A percentile compares a stretch with the other conserved stretches of the same genome.
Conservation (phyloP, 2,888 invertebrate genomes). For the Pasiphila rectangulata region DNA sequence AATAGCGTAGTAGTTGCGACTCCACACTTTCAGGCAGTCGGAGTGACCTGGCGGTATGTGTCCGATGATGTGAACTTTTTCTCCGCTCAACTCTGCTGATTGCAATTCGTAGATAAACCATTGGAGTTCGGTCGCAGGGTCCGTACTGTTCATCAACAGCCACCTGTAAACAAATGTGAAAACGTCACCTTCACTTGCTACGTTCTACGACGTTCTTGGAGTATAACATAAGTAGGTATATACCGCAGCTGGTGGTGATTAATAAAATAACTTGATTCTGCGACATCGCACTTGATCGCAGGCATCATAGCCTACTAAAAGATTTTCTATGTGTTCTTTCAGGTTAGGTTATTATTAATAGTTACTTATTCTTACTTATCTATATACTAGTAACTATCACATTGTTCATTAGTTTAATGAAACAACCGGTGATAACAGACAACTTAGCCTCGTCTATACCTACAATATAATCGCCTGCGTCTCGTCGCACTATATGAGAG, state of each 20-base stretch:
- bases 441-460: no score
- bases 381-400: no score
- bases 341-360: no score
- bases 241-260: background rate
- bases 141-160: conserved; percentile 95
- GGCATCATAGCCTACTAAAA: no score
- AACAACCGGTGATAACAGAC: no score
- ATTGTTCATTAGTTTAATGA: no score
- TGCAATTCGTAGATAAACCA: conserved; percentile 98
- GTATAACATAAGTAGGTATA: conserved; percentile 4
- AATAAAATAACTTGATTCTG: background rate
- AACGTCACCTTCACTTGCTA: background rate
- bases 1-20: conserved; percentile 94
- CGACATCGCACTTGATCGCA: no score
- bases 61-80: conserved; percentile 98
- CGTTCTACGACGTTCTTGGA: conserved; percentile 9
- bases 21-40: conserved; percentile 97
- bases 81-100: conserved; percentile 94
- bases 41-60: conserved; percentile 97
- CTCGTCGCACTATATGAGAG: background rate
- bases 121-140: conserved; percentile 96
- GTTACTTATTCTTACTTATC: no score
- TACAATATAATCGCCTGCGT: no score
- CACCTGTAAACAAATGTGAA: conserved; percentile 80
- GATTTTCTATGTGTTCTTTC: no score